Conservation (phyloP, 1,140 invertebrate species). For the Nautilus pompilius region DNA sequence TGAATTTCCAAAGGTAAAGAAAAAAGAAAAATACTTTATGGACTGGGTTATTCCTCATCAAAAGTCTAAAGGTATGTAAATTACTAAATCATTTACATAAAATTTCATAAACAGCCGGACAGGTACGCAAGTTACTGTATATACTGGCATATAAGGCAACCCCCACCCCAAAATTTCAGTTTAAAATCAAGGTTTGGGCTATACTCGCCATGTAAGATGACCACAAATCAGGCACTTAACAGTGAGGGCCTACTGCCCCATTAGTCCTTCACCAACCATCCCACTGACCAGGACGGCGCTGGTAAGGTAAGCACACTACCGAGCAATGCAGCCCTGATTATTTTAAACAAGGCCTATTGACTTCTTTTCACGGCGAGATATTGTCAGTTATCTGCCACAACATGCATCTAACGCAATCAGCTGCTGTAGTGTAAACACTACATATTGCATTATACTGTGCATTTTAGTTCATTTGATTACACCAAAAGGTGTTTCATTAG, state of each 20-base stretch:
- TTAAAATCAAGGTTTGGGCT: neutral
- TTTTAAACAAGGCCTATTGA: neutral
- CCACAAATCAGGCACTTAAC: neutral
- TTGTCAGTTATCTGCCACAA: neutral
- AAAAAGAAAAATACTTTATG: too few species aligned
- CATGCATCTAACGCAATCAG: neutral
- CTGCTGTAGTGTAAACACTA: neutral
- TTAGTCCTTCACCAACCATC: neutral
- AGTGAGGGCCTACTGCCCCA: neutral
- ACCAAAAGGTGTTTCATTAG: neutral
- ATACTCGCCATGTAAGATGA: neutral
- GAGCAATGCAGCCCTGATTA: neutral
- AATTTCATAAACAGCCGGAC: too few species aligned
- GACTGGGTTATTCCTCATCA: too few species aligned
- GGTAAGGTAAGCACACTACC: neutral
- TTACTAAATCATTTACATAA: too few species aligned
- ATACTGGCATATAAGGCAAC: neutral
- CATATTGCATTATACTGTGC: neutral
- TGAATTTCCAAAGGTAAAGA: too few species aligned
- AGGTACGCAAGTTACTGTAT: too few species aligned
- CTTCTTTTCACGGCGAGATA: neutral
- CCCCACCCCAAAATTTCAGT: neutral
- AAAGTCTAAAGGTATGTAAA: too few species aligned
- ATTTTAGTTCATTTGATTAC: neutral
- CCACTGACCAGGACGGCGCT: neutral